Base-by-base conservation (phyloP, 2,888 invertebrate species). In the Axea sp. region DNA sequence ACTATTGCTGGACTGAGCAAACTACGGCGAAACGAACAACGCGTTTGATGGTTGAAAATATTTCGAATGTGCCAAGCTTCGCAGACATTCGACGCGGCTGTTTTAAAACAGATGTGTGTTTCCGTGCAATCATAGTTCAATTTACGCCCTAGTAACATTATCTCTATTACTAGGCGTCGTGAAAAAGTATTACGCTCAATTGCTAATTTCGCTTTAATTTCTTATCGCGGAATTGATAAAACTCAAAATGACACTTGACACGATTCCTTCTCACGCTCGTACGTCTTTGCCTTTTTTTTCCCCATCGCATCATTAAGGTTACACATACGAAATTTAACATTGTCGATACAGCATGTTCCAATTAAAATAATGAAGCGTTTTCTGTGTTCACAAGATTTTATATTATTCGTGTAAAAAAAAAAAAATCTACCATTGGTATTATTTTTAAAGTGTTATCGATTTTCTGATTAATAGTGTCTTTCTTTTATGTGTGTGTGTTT, bases 331-430 rank as follows among this genome's bases (percentile, higher is more conserved):
- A 24, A 35, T 24, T 24, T 22, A 57, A 57, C 22, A 35, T 35
- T 24, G 43, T 33, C 59, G 14, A 8, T 12, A 14, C 17, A 51
- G 49, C 49, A 24, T 5, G 6, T 53, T 53, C 26, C 28, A 53
- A 53, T 37, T 53, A 53, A 37, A 24, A 37, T 37, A 37, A 53
- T 17, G 33, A 49, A 33, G 49, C 12, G 24, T 22, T 49, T 14
- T 1, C 9, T 41, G 5, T 3, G 11, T 22, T 6, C 24, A 24
- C 12, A n/a, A 41, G 41, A 41, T 41, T 12, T n/a, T 17, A 6
- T 37, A 37, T 37, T 37, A 33, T 33, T 14, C 14, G 2, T 39
- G 3, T 4, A 3, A 35, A 35, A 15, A 7, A 19, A 19, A 8
- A n/a, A n/a, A n/a, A n/a, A n/a, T 3, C 17, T 9, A 4, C 9